Base-by-base conservation (phyloP, 2,888 invertebrate species). In the Trissolcus brochymenae region DNA sequence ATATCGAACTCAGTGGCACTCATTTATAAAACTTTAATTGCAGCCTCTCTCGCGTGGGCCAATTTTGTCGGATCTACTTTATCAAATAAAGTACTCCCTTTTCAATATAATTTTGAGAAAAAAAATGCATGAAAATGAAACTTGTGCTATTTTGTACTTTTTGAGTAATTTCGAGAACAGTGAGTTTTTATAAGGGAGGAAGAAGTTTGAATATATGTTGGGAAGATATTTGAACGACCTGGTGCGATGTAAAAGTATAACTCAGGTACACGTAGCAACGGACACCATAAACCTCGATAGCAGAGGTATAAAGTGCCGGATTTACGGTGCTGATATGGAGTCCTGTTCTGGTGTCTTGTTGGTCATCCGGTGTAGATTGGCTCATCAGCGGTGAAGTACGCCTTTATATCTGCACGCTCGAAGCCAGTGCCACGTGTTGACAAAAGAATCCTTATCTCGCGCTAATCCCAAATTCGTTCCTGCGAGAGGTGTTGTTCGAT, bases 231-330 rank as follows among this genome's bases (percentile, higher is more conserved):
- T 35, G 35, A 35, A 35, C 7, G 35, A 84, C 81, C 83, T 80
- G 82, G 81, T 78, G 73, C 83, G 87, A 87, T 86, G 85, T 82
- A 81, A 82, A 84, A 79, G 83, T 85, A 87, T 88, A 88, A 88
- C 83, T 88, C 87, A 86, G 80, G 85, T 85, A 85, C 82, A 78
- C 82, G 84, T 76, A 73, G 56, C 54, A 78, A 74, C 57, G 85
- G 87, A 88, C 87, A 86, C 88, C 87, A 88, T 88, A 88, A 88
- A 88, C 87, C 86, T 86, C 87, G 87, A 88, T 88, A 88, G 87
- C 84, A 84, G 84, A 83, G 84, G 85, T 88, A 88, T 88, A 88
- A 88, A 88, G 86, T 87, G 84, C 85, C 84, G 87, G 87, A 88
- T 88, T 88, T 88, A 88, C 87, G 87, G 84, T 86, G 85, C 86